Evolutionary conservation across 2,113 vertebrate genomes (phyloP), one percentile per base, ranked within the genome.

Genomic region (Larimichthys crocea): DNA sequence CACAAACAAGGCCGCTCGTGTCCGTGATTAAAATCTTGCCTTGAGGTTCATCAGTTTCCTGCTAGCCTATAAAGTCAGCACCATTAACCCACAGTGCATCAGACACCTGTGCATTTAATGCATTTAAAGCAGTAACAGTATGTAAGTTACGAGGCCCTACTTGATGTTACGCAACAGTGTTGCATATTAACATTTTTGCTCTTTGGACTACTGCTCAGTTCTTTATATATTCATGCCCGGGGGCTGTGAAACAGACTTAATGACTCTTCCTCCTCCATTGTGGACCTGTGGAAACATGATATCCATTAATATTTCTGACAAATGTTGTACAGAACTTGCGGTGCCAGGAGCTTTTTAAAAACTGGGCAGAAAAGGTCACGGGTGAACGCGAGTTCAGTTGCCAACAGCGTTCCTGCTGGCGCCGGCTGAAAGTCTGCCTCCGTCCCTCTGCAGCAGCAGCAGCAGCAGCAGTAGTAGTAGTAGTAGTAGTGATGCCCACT

Each of bases 31-130:
- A 26, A 40, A 79, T 83, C 75, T 81, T 60, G 63, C 67, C 76
- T 66, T 64, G 82, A 63, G 50, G 57, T 57, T 57, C 55, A n/a
- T 78, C 71, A 15, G 64, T 84, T 92, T 91, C 88, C 90, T 90
- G 88, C 79, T 75, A 20, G 74, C n/a, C 42, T 72, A 56, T 48
- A 81, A 82, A 82, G 59, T 9, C 9, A 48, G 57, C 67, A 29
- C 22, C 53, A 35, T 74, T 86, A 74, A 78, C 76, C 76, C 19
- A 76, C 66, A 73, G 74, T 71, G 10, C 57, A 60, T 49, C 60
- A 60, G 71, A 56, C 20, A 31, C 49, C 17, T 61, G 49, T 35
- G 40, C 60, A 14, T 48, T 53, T 20, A 11, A 40, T 40, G 35
- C 35, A 8, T 40, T 40, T 9, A 40, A 40, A 1, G 35, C 61